Conservation (phyloP, 2,113 vertebrate species). For the Corydoras maculifer region DNA sequence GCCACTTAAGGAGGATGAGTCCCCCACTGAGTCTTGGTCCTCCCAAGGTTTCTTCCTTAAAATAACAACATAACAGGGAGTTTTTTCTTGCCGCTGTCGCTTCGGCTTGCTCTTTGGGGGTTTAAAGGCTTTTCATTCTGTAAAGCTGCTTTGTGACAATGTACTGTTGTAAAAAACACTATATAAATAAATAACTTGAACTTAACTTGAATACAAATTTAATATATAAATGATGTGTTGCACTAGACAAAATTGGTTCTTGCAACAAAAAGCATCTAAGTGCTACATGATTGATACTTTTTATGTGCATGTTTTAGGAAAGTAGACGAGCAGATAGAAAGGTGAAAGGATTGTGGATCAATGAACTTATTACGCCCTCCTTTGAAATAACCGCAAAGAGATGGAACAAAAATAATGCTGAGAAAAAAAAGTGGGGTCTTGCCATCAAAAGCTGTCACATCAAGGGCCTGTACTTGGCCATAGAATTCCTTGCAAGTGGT, state of each 20-base stretch:
- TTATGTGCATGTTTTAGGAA: neutral
- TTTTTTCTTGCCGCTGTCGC: no score
- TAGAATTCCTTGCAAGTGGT: constrained; percentile 49
- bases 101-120: no score
- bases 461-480: constrained; percentile 53
- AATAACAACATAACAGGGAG: no score
- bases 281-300: constrained; percentile 8
- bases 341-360: constrained; percentile 44
- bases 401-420: constrained; percentile 21
- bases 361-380: constrained; percentile 42
- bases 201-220: no score
- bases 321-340: constrained; percentile 3
- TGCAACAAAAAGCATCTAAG: neutral
- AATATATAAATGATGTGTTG: no score
- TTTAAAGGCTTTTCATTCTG: no score
- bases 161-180: no score
- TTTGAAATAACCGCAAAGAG: constrained; percentile 41
- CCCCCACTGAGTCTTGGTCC: no score
- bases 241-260: neutral
- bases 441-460: constrained; percentile 56
- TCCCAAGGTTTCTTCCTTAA: no score
- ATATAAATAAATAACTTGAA: no score
- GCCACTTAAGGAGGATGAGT: no score
- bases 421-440: constrained; percentile 43
- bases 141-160: no score